Conservation (phyloP, 1,140 invertebrate genomes). For the Helicoverpa armigera region DNA sequence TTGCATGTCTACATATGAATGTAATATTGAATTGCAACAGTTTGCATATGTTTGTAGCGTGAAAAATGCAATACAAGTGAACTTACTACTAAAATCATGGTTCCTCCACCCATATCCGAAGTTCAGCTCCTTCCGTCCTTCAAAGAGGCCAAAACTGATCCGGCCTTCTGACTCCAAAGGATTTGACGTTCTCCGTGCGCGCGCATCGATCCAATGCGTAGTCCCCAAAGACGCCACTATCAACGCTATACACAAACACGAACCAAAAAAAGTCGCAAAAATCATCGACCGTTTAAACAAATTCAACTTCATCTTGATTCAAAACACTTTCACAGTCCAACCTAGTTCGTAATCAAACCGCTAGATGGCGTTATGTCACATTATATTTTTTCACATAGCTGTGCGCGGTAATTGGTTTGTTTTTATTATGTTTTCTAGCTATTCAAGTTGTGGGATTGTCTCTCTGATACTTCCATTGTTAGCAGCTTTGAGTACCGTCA, state of each 20-base stretch:
- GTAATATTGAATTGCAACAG: too few species aligned
- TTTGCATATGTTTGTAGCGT: too few species aligned
- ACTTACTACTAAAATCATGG: conserved; percentile 90
- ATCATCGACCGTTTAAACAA: conserved; percentile 93
- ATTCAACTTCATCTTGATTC: conserved; percentile 82
- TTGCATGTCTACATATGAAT: too few species aligned
- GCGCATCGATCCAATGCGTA: conserved; percentile 95
- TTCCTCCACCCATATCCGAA: conserved; percentile 93
- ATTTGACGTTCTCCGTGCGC: conserved; percentile 90
- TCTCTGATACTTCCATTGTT: conserved; percentile 55
- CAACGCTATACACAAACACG: conserved; percentile 93
- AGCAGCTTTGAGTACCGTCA: background rate
- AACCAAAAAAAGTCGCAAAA: conserved; percentile 95
- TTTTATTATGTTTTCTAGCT: conserved; percentile 62
- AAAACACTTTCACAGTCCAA: conserved; percentile 61
- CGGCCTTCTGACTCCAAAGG: conserved; percentile 91
- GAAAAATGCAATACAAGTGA: too few species aligned
- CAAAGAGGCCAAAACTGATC: conserved; percentile 94
- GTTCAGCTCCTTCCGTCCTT: conserved; percentile 94
- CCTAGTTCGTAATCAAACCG: conserved; percentile 42
- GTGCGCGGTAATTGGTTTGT: conserved; percentile 44
- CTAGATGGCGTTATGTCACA: conserved; percentile 60
- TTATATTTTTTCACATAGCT: conserved; percentile 45
- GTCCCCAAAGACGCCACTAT: conserved; percentile 94
- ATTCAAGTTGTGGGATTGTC: conserved; percentile 58